Conservation (phyloP, 2,888 invertebrate genomes). For the Marasmarcha lunaedactyla region DNA sequence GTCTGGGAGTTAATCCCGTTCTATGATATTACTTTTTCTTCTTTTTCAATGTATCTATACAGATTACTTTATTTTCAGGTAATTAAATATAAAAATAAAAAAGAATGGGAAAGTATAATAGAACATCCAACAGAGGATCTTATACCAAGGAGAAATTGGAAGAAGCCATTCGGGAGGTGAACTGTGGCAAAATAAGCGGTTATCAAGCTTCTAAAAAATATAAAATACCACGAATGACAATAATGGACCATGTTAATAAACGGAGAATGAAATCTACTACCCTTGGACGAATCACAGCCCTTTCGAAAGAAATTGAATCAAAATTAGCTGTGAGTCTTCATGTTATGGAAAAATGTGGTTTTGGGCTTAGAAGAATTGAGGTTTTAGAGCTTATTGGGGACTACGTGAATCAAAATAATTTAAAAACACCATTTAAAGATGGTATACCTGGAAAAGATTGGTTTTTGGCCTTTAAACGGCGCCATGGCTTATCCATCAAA, state of each 20-base stretch:
- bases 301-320: slow-evolving; percentile 2
- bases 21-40: no score
- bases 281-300: slow-evolving; percentile 3
- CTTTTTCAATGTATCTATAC: background rate
- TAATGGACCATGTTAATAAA: slow-evolving; percentile 1
- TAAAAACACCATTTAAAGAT: slow-evolving; percentile 11
- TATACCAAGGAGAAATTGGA: background rate
- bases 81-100: background rate
- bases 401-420: slow-evolving; percentile 3
- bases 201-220: background rate
- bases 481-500: slow-evolving; percentile 12
- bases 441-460: slow-evolving; percentile 11
- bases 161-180: background rate
- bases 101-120: background rate
- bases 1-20: no score
- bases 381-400: slow-evolving; percentile 1
- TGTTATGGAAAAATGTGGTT: slow-evolving; percentile 8
- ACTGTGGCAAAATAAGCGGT: background rate
- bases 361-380: slow-evolving; percentile 6
- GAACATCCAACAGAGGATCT: background rate
- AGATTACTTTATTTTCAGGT: slow-evolving; percentile 1
- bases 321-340: background rate
- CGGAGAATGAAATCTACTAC: background rate
- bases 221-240: slow-evolving; percentile 3
- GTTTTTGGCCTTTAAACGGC: slow-evolving; percentile 12